phyloP scores from a whole-genome alignment of 1,140 invertebrate species.

The Magallana angulata region DNA sequence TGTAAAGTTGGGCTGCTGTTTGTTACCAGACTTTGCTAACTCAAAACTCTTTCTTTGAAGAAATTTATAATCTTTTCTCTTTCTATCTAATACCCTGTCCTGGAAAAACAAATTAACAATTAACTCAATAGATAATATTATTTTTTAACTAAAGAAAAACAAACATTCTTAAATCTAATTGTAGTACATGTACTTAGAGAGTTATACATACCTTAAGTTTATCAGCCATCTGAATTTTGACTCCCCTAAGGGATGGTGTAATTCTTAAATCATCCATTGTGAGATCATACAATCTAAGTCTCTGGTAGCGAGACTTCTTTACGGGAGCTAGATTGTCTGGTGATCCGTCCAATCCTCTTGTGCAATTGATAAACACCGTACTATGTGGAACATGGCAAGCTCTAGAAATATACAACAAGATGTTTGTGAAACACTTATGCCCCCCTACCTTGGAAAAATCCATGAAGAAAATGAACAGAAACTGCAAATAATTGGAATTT shows the following conservation, averaged over 20 bases:
- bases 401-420: conserved; percentile 49
- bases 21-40: not conserved
- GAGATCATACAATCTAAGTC: conserved; percentile 40
- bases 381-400: conserved; percentile 64
- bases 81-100: not conserved
- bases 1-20: not conserved
- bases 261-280: conserved; percentile 53
- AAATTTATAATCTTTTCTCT: not conserved
- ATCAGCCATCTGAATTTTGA: conserved; percentile 46
- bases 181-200: too few relatives aligned
- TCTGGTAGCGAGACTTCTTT: conserved; percentile 49
- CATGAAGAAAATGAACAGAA: too few relatives aligned
- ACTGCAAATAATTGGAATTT: too few relatives aligned
- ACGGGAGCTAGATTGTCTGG: not conserved
- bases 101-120: not conserved
- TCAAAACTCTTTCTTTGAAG: not conserved
- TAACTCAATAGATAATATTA: not conserved
- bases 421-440: too few relatives aligned
- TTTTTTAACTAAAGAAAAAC: not conserved
- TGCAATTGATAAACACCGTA: conserved; percentile 66
- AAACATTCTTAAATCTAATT: too few relatives aligned
- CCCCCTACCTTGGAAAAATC: too few relatives aligned
- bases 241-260: conserved; percentile 54
- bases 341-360: not conserved
- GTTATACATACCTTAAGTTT: conserved; percentile 48